These are phyloP conservation scores for Menidia beryllina DNA, from an alignment of 2,113 vertebrate species.

Conservation along the genomic window DNA sequence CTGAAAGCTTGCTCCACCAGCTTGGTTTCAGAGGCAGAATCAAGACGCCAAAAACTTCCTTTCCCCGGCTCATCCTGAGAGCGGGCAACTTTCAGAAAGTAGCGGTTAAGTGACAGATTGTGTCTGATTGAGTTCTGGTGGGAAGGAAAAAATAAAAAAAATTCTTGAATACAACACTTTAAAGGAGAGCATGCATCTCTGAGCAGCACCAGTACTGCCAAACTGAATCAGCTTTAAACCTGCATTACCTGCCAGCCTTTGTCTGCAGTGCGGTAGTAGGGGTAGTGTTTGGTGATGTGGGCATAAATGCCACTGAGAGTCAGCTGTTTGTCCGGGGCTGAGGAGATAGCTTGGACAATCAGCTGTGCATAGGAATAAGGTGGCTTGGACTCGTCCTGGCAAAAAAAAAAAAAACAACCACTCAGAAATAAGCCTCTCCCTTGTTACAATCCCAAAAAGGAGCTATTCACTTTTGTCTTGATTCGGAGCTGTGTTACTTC, in stretches of 20 bases:
- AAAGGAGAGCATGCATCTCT: no score
- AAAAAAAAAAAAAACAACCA: background rate
- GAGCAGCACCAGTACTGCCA: no score
- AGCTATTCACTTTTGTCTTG: background rate
- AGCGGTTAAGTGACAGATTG: conserved; percentile 98
- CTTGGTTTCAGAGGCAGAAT: conserved; percentile 95
- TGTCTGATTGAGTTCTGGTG: conserved; percentile 98
- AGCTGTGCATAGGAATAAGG: conserved; percentile 98
- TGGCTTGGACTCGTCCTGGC: conserved; percentile 95
- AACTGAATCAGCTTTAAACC: no score
- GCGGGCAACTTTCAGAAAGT: conserved; percentile 98
- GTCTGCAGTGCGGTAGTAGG: conserved; percentile 96
- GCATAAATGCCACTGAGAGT: conserved; percentile 97
- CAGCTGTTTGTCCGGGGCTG: conserved; percentile 95
- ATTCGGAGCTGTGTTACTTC: background rate
- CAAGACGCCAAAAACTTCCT: conserved; percentile 97
- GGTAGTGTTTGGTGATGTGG: conserved; percentile 98
- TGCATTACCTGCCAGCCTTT: conserved; percentile 98
- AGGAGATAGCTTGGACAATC: conserved; percentile 96
- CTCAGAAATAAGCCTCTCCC: no score
- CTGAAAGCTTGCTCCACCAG: conserved; percentile 98
- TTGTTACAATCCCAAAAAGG: background rate
- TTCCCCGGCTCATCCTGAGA: conserved; percentile 99
- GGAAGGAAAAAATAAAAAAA: no score
- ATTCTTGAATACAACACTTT: no score